Evolutionary conservation across 2,888 invertebrate genomes (phyloP), one percentile per base, ranked within the genome.

Genomic region (Willowsia nigromaculata): DNA sequence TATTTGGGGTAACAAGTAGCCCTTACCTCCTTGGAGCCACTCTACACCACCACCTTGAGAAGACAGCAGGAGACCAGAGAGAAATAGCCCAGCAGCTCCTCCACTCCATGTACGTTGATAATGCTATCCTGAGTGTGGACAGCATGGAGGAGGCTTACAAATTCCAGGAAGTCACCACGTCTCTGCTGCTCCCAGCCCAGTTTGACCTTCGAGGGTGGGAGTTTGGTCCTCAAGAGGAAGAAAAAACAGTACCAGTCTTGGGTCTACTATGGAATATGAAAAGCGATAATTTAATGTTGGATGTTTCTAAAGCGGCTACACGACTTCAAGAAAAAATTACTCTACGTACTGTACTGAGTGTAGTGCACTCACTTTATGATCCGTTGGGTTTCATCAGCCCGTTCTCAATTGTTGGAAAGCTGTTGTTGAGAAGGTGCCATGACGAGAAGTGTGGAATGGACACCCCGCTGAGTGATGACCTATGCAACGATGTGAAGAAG

Each of bases 11-110:
- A 9, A 9, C 37, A 6, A 33, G 15, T 11, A 81, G 81, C 18
- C 81, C 81, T 9, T 81, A 37, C 18, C 62, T 81, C 1, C 40
- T 81, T n/a, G 81, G 59, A 7, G 81, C 59, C 1, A 65, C 18
- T 3, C 18, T 65, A 27, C 13, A 13, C 4, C 30, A 33, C 81
- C 59, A 81, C 40, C 33, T 30, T 6, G 22, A 53, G 6, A 30
- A 80, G 33, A n/a, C n/a, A n/a, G n/a, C n/a, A n/a, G n/a, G n/a
- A n/a, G n/a, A n/a, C n/a, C n/a, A n/a, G n/a, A n/a, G n/a, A n/a
- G n/a, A n/a, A n/a, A n/a, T n/a, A n/a, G n/a, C 37, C 37, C 4
- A 9, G 37, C 37, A 37, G 9, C 37, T 37, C 5, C 37, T 37
- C 9, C 37, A 6, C 37, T 37, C 37, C 5, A 37, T 9, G 37